Conservation (phyloP, 64 coral and sea anemone genomes). For the Pocillopora verrucosa region DNA sequence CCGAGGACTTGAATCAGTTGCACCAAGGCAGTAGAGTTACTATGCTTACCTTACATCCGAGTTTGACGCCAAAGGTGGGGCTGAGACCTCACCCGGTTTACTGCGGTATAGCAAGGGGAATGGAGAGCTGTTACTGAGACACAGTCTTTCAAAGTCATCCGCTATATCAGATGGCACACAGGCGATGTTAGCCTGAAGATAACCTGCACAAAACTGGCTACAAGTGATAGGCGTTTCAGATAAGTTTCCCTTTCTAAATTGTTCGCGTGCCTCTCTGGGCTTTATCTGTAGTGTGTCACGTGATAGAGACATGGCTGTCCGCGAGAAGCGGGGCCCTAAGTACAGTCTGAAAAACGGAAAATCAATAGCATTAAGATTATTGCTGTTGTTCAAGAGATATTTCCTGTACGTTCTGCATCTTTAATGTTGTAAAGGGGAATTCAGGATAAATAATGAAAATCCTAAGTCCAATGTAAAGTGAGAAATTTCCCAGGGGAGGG, state of each 20-base stretch:
- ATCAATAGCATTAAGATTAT: no score
- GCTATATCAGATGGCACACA: conserved; percentile 20
- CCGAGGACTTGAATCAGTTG: no score
- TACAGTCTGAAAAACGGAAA: no score
- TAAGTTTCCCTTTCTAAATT: conserved; percentile 32
- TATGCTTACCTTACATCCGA: conserved; percentile 30
- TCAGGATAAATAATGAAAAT: no score
- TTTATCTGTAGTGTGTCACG: neutral
- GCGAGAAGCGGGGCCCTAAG: no score
- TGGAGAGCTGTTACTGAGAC: conserved; percentile 6
- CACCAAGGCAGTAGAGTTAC: no score
- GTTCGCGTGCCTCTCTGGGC: conserved; percentile 23
- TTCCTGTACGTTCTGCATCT: no score
- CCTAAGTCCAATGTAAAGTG: no score
- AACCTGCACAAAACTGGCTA: conserved; percentile 46
- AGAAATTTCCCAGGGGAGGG: no score
- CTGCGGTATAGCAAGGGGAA: conserved; percentile 50
- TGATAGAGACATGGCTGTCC: neutral
- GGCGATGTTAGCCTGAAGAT: conserved; percentile 38
- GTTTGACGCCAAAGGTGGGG: conserved; percentile 7
- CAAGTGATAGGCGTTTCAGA: neutral
- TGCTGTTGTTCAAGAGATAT: no score
- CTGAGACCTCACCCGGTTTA: conserved; percentile 24
- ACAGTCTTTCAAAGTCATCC: conserved; percentile 47
- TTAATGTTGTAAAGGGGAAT: no score